A percentile compares a stretch with the other conserved stretches of the same genome.
These are phyloP conservation scores for Panulirus ornatus DNA, from an alignment of 1,140 invertebrate species.

Conservation along the genomic window DNA sequence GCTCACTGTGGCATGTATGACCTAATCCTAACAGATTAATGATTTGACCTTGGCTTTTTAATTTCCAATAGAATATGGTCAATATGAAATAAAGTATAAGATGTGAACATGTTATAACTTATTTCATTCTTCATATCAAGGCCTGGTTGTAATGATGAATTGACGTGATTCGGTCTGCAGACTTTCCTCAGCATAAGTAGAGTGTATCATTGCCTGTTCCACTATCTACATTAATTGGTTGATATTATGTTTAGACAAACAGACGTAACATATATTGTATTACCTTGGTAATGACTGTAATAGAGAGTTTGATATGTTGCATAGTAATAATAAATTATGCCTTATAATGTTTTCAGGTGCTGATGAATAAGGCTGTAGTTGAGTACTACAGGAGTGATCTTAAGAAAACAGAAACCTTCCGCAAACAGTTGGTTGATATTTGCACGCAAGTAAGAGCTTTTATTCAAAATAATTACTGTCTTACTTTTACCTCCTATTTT, in stretches of 20 bases:
- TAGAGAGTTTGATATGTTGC: background rate
- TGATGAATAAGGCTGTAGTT: constrained; percentile 65
- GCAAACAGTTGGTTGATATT: constrained; percentile 60
- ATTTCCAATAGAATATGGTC: too few relatives aligned
- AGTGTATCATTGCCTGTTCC: background rate
- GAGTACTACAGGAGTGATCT: constrained; percentile 68
- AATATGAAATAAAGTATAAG: too few relatives aligned
- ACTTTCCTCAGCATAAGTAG: background rate
- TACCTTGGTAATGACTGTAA: background rate
- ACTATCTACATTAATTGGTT: background rate
- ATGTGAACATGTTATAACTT: too few relatives aligned
- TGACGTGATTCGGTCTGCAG: background rate
- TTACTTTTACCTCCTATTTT: background rate
- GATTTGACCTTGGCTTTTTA: too few relatives aligned
- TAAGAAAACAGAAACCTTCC: constrained; percentile 60
- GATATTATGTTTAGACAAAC: background rate
- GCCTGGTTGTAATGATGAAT: too few relatives aligned
- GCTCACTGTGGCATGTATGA: too few relatives aligned
- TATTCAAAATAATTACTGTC: background rate
- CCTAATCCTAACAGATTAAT: too few relatives aligned
- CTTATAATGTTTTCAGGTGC: constrained; percentile 34
- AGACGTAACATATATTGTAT: background rate
- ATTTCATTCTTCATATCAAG: too few relatives aligned
- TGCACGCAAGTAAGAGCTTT: constrained; percentile 34
- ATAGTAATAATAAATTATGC: background rate